Evolutionary conservation across 2,113 vertebrate genomes (phyloP).

Genomic region (Chionis minor): DNA sequence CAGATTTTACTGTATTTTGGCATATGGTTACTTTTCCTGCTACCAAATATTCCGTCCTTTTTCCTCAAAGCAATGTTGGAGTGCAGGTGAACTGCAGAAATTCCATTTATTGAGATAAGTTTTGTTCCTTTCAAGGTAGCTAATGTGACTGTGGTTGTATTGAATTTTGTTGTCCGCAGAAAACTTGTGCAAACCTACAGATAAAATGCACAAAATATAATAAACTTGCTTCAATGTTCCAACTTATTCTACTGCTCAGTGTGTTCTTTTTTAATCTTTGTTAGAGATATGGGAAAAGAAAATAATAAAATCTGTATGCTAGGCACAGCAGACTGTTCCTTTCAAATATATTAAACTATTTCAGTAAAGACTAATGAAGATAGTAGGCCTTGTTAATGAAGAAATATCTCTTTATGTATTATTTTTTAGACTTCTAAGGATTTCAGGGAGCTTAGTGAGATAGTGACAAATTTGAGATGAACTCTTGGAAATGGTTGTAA

Average conservation of each 20-base stretch:
- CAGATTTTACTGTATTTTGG: background rate
- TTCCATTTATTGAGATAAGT: background rate
- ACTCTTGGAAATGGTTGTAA: background rate
- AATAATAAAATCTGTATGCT: background rate
- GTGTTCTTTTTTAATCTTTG: background rate
- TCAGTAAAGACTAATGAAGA: background rate
- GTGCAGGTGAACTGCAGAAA: background rate
- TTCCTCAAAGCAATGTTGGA: background rate
- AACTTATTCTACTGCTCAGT: background rate
- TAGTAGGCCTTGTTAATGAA: background rate
- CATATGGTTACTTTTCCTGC: background rate
- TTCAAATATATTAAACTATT: background rate
- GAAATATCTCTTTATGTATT: background rate
- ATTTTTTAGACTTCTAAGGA: background rate
- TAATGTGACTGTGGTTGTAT: background rate
- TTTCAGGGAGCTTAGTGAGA: background rate
- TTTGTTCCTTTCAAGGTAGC: background rate
- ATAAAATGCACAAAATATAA: conserved; percentile 20
- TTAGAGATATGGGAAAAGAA: background rate
- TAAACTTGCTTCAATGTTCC: background rate
- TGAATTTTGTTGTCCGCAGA: background rate
- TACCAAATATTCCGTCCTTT: background rate
- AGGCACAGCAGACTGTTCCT: background rate
- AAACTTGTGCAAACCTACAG: background rate
- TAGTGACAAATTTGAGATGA: background rate